Conservation (phyloP, 2,797 vertebrate genomes). For the Odontamblyopus lacepedii region DNA sequence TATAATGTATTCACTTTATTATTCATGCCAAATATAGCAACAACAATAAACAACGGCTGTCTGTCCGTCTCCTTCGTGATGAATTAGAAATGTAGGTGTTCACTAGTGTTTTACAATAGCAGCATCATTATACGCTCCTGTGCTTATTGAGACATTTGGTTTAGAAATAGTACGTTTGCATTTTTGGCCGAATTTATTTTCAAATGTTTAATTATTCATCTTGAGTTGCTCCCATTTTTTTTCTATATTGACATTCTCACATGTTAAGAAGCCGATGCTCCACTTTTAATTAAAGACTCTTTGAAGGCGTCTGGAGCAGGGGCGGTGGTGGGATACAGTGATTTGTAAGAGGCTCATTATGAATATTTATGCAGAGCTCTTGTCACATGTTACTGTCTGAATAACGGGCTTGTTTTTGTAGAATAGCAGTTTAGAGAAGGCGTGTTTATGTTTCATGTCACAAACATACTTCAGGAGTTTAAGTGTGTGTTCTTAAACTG, state of each 20-base stretch:
- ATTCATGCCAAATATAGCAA: too few relatives aligned
- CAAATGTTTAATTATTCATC: background rate
- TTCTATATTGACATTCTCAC: conserved; percentile 6
- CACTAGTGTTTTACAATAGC: too few relatives aligned
- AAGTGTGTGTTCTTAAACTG: too few relatives aligned
- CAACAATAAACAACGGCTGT: too few relatives aligned
- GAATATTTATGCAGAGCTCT: background rate
- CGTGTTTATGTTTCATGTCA: background rate
- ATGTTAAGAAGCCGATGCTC: conserved; percentile 45
- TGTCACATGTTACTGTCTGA: conserved; percentile 13
- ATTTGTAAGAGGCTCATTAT: conserved; percentile 65
- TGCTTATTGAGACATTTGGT: background rate
- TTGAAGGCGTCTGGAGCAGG: conserved; percentile 47
- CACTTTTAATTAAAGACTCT: conserved; percentile 53
- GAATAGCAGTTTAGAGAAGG: background rate
- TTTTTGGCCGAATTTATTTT: background rate
- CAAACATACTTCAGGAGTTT: background rate
- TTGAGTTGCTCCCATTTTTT: background rate
- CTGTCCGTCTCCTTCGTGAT: too few relatives aligned
- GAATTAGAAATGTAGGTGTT: too few relatives aligned
- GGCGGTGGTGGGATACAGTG: conserved; percentile 19
- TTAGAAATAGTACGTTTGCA: background rate
- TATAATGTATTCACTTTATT: too few relatives aligned
- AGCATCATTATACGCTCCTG: too few relatives aligned
- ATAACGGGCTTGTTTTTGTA: background rate